Percentiles rank a stretch among this genome's conserved stretches.
phyloP scores from a whole-genome alignment of 2,797 vertebrate species.

The Pagetopsis macropterus region DNA sequence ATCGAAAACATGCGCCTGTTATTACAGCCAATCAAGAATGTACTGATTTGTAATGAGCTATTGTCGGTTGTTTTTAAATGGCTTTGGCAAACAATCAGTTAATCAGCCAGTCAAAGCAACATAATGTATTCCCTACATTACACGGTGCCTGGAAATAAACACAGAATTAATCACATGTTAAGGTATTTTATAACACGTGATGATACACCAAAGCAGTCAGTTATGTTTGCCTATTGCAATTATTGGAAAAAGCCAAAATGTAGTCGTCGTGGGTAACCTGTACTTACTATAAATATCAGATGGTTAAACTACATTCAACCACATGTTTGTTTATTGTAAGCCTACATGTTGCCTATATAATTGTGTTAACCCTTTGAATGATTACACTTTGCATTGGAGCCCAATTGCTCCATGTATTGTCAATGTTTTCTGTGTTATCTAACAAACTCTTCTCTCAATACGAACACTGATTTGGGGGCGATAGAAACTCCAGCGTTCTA shows the following conservation, averaged over 20 bases:
- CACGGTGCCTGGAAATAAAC: slow-evolving; percentile 15
- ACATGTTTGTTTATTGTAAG: slow-evolving; percentile 11
- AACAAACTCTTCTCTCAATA: slow-evolving; percentile 35
- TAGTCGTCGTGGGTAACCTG: background rate
- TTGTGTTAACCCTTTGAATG: slow-evolving; percentile 8
- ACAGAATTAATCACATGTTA: slow-evolving; percentile 6
- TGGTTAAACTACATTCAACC: background rate
- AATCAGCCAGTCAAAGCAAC: slow-evolving; percentile 47
- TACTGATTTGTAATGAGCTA: slow-evolving; percentile 42
- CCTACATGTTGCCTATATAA: background rate
- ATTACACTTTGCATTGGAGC: slow-evolving; percentile 18
- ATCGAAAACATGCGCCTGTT: slow-evolving; percentile 45
- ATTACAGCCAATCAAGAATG: slow-evolving; percentile 41
- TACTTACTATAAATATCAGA: background rate
- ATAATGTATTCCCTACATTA: slow-evolving; percentile 26
- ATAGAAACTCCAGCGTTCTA: slow-evolving; percentile 50
- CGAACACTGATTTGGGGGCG: slow-evolving; percentile 37
- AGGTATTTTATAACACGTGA: slow-evolving; percentile 1
- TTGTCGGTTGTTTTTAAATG: slow-evolving; percentile 43
- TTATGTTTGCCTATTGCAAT: too few species aligned
- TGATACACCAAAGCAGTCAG: background rate
- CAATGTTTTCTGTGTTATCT: slow-evolving; percentile 30
- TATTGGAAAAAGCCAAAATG: too few species aligned
- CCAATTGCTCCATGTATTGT: slow-evolving; percentile 36
- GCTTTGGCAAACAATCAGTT: slow-evolving; percentile 40